Percentiles rank a stretch among this genome's conserved stretches.
These are phyloP conservation scores for Protobothrops mucrosquamatus DNA, from an alignment of 2,113 vertebrate species.

Conservation along the genomic window DNA sequence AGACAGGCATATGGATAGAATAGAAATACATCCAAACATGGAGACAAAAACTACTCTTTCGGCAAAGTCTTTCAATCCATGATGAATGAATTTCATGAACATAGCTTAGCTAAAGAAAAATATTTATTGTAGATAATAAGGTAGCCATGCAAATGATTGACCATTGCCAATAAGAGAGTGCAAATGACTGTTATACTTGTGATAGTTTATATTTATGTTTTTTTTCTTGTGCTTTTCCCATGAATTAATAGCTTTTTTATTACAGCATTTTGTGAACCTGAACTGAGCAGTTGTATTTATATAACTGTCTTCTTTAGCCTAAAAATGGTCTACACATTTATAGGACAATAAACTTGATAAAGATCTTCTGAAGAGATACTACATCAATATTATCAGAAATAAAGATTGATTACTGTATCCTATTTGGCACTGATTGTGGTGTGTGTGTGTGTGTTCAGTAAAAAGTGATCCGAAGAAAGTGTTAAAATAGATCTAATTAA, in stretches of 20 bases:
- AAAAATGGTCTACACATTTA: background rate
- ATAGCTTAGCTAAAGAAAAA: background rate
- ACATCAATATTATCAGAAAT: background rate
- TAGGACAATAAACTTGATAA: background rate
- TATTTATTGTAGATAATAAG: background rate
- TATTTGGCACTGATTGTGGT: background rate
- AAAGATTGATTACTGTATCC: background rate
- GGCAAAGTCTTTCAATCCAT: background rate
- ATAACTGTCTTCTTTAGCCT: background rate
- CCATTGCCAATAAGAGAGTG: background rate
- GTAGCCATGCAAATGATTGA: background rate
- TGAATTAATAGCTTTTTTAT: background rate
- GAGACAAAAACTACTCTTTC: background rate
- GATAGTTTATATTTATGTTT: background rate
- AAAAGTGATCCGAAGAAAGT: background rate
- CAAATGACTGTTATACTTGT: background rate
- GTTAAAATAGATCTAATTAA: background rate
- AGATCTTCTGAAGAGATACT: background rate
- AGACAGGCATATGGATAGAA: background rate
- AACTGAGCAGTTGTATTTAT: background rate
- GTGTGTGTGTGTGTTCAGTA: background rate
- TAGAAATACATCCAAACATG: background rate
- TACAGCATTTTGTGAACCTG: background rate
- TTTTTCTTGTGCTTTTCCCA: background rate
- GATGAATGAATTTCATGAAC: background rate